These are phyloP conservation scores for Machaerirhynchus nigripectus DNA, from an alignment of 2,113 vertebrate genomes.

Conservation along the genomic window DNA sequence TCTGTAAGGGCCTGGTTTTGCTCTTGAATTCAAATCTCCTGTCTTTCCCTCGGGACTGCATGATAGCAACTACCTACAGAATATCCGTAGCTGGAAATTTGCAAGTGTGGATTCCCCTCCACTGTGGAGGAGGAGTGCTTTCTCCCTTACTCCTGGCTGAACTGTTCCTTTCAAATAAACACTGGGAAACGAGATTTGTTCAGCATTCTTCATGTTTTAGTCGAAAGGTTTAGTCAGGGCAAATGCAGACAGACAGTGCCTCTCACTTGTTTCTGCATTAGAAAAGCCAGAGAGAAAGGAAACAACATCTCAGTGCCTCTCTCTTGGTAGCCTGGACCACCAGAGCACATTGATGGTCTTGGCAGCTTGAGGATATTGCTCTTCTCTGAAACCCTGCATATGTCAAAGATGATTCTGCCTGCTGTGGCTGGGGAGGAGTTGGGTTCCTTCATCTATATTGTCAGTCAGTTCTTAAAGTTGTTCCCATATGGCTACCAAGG, in stretches of 20 bases:
- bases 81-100: not conserved
- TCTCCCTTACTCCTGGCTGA: not conserved
- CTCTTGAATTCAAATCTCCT: not conserved
- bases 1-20: not conserved
- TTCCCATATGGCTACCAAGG: not conserved
- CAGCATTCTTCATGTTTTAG: not conserved
- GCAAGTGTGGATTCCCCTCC: not conserved
- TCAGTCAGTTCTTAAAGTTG: not conserved
- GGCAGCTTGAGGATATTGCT: not conserved
- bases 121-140: rapidly evolving
- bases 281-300: not conserved
- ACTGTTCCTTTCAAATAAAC: not conserved
- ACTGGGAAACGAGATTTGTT: not conserved
- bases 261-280: not conserved
- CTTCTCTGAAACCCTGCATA: rapidly evolving
- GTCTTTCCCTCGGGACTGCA: not conserved
- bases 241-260: not conserved
- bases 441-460: not conserved
- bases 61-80: not conserved
- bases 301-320: not conserved
- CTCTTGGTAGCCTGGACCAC: not conserved
- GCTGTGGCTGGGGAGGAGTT: not conserved
- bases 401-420: not conserved
- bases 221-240: not conserved
- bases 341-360: not conserved